Evolutionary conservation across 2,797 vertebrate species (phyloP).

Genomic region (Eulemur coronatus): DNA sequence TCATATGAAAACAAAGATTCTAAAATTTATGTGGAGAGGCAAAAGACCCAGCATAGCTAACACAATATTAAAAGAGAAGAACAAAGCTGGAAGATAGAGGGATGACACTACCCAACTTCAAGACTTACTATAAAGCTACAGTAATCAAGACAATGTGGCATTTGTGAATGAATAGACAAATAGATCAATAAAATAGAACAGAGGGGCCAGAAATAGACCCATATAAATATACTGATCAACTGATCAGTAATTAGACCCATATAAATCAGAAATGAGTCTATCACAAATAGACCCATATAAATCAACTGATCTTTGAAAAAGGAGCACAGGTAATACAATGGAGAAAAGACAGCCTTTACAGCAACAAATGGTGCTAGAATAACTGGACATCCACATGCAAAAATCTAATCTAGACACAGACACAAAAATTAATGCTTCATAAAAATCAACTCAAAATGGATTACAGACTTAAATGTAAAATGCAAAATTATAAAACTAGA

Average conservation of each 20-base stretch:
- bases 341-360: neutral
- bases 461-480: neutral
- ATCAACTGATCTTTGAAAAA: neutral
- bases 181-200: neutral
- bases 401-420: neutral
- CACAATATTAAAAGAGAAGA: neutral
- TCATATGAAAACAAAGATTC: neutral
- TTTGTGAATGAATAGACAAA: neutral
- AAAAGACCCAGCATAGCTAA: neutral
- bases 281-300: neutral
- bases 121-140: neutral
- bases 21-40: neutral
- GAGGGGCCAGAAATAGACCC: neutral
- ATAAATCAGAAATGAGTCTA: too few species aligned
- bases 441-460: neutral
- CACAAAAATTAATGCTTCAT: neutral
- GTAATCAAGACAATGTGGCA: neutral
- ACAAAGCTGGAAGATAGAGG: neutral
- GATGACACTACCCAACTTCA: neutral
- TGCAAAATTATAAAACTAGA: neutral
- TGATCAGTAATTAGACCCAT: neutral
- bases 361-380: neutral
- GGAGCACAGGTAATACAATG: neutral
- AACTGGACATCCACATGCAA: neutral
- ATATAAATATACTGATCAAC: neutral